phyloP scores from a whole-genome alignment of 2,113 vertebrate genomes.

The Casuarius casuarius region DNA sequence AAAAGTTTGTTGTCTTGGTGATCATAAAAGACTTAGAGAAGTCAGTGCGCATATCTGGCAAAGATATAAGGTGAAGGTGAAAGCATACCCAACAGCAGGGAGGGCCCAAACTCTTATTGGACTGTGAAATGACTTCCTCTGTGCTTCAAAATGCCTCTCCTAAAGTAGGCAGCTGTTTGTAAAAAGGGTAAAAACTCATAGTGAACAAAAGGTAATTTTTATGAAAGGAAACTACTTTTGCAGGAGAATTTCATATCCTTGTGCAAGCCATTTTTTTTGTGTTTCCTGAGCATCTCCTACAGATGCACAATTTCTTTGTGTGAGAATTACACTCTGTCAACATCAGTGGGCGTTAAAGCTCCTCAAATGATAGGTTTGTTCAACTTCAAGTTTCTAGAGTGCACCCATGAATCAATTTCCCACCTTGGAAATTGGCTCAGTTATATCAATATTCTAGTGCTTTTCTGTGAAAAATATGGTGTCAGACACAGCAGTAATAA shows the following conservation, averaged over 20 bases:
- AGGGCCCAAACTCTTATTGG: background rate
- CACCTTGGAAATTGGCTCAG: background rate
- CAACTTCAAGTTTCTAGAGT: background rate
- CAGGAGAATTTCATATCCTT: background rate
- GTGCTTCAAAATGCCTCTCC: background rate
- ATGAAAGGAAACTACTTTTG: background rate
- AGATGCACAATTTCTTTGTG: background rate
- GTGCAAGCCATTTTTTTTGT: background rate
- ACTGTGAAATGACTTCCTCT: background rate
- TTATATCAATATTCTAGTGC: background rate
- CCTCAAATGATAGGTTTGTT: background rate
- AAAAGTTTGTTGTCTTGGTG: background rate
- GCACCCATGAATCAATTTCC: background rate
- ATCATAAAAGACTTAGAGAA: background rate
- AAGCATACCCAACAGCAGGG: background rate
- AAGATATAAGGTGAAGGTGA: background rate
- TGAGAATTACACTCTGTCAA: background rate
- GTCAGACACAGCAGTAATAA: background rate
- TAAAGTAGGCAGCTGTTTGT: background rate
- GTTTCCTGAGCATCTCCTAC: background rate
- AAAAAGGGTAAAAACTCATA: background rate
- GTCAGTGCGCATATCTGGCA: background rate
- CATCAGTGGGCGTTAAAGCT: background rate
- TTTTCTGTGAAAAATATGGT: background rate
- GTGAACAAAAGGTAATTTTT: background rate